Evolutionary conservation across 2,888 invertebrate genomes (phyloP), one percentile per base, ranked within the genome.

Genomic region (Campoplex nolae): DNA sequence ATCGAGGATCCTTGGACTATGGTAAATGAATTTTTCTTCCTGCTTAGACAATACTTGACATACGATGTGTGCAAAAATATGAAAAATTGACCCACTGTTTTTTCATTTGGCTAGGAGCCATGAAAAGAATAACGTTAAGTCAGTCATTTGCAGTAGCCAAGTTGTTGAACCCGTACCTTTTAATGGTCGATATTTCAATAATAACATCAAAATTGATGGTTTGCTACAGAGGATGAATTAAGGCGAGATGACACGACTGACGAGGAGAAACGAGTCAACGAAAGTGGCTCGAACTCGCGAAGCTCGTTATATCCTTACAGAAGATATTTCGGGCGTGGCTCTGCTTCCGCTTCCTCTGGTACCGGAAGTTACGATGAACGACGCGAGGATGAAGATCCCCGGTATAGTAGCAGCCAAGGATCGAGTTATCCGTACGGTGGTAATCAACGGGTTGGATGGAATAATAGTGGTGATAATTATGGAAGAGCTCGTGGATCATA

Each of bases 341-440:
- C 83, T 54, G 18, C 68, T 67, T 78, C 82, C 70, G 79, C 79
- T 76, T 71, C 80, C 16, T 7, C 67, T 3, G 86, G 79, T 83
- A 67, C 80, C 76, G 80, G 83, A 79, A 80, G 68, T 73, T 80
- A 83, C 54, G 77, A 86, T 56, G 86, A 87, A 11, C 84, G 76
- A 13, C 78, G 75, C 0, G 68, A 75, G 9, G 45, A 38, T 16
- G 67, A 74, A 32, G 84, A 84, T 77, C 73, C 80, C 1, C 79
- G 83, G 23, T 88, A 89, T 73, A 76, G 56, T 16, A n/a, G 28
- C 0, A 42, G 79, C 65, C 91, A 79, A 76, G 86, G 75, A 51
- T 9, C 88, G n/a, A 78, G 42, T 32, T 88, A 91, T 86, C 82
- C 88, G 68, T 88, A 90, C 70, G 83, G 77, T 35, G 77, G 83